A percentile compares a stretch with the other conserved stretches of the same genome.
Conservation (phyloP, 2,888 invertebrate genomes). For the Thysanoteuthis rhombus region DNA sequence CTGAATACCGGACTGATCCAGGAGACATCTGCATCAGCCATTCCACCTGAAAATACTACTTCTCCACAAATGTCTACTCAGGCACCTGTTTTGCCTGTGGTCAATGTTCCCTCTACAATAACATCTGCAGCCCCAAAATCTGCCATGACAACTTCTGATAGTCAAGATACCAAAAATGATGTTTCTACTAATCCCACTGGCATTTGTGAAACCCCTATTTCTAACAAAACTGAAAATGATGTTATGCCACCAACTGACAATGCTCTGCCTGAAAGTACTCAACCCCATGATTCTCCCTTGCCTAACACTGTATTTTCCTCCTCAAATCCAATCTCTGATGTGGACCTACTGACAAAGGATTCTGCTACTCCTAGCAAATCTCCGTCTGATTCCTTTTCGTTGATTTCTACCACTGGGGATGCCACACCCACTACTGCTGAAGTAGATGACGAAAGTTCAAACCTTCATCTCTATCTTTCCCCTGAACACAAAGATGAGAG, state of each 20-base stretch:
- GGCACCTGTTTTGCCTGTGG: not conserved
- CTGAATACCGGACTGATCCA: not conserved
- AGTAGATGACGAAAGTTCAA: not conserved
- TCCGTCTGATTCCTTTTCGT: not conserved
- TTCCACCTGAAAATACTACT: not conserved
- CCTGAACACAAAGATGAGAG: too few relatives aligned
- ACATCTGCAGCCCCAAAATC: not conserved
- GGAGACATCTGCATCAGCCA: not conserved
- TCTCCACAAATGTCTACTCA: not conserved
- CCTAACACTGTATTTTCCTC: too few relatives aligned
- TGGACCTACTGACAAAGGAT: not conserved
- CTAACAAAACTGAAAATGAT: not conserved
- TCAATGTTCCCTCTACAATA: not conserved
- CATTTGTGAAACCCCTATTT: not conserved
- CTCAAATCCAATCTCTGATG: not conserved
- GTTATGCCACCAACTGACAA: not conserved
- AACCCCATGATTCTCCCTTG: not conserved
- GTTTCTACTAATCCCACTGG: not conserved
- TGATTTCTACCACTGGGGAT: not conserved
- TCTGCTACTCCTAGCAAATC: not conserved
- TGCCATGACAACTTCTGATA: too few relatives aligned
- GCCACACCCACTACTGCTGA: not conserved
- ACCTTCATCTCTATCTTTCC: not conserved
- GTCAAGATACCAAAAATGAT: not conserved
- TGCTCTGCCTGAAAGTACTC: not conserved